These are phyloP conservation scores for Paralichthys olivaceus DNA, from an alignment of 2,113 vertebrate species.

Conservation along the genomic window DNA sequence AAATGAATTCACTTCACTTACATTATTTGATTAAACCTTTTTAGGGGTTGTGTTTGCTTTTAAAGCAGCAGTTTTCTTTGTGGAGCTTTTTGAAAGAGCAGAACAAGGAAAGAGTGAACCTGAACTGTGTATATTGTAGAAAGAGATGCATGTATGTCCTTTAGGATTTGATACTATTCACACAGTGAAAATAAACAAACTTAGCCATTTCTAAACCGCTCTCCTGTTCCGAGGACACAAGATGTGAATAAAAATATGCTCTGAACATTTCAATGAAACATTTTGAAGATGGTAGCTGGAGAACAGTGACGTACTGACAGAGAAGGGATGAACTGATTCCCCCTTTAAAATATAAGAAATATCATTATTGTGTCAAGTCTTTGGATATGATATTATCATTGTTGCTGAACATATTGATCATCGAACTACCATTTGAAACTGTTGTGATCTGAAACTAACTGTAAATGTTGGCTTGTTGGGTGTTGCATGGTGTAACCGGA, in stretches of 20 bases:
- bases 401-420: conserved; percentile 70
- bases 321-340: conserved; percentile 29
- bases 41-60: conserved; percentile 15
- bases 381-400: conserved; percentile 72
- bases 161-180: conserved; percentile 64
- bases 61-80: conserved; percentile 13
- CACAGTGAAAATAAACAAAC: conserved; percentile 22
- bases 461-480: conserved; percentile 78
- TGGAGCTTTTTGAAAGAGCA: conserved; percentile 43
- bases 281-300: conserved; percentile 19
- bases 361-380: conserved; percentile 66
- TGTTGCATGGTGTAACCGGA: conserved; percentile 81
- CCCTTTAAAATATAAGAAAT: conserved; percentile 33
- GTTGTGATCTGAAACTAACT: conserved; percentile 68
- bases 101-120: conserved; percentile 27
- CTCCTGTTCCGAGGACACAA: conserved; percentile 23
- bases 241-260: conserved; percentile 50
- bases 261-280: conserved; percentile 24
- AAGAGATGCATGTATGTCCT: conserved; percentile 72
- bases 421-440: conserved; percentile 63
- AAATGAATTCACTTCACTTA: not conserved
- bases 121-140: conserved; percentile 71
- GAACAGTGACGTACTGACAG: conserved; percentile 19
- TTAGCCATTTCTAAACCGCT: conserved; percentile 44
- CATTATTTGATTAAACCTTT: not conserved